Evolutionary conservation across 1,140 invertebrate species (phyloP).

Genomic region (Heliconius melpomene): DNA sequence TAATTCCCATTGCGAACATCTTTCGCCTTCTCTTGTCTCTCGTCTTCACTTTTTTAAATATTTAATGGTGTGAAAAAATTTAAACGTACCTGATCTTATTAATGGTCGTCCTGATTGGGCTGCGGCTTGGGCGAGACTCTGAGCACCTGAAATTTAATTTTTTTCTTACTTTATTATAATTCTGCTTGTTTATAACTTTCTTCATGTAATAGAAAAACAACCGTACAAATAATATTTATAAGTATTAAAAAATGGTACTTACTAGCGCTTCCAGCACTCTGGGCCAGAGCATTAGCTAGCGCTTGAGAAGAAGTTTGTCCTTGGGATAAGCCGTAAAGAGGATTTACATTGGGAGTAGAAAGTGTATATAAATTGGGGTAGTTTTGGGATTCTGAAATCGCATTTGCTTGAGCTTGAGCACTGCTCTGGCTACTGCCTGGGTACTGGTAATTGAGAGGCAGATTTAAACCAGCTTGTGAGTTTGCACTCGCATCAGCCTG

Average conservation of each 20-base stretch:
- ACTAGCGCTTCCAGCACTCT: slow-evolving; percentile 29
- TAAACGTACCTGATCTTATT: slow-evolving; percentile 43
- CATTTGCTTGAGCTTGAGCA: slow-evolving; percentile 29
- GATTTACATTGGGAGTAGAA: slow-evolving; percentile 11
- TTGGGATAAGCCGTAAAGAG: slow-evolving; percentile 26
- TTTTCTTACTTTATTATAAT: not conserved
- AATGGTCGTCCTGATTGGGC: slow-evolving; percentile 35
- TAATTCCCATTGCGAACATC: slow-evolving; percentile 46
- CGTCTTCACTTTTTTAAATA: not conserved
- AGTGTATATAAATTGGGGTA: slow-evolving; percentile 35
- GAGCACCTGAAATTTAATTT: slow-evolving; percentile 34
- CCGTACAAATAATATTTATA: no score
- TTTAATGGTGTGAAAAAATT: not conserved
- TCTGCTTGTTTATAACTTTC: no score
- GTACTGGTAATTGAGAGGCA: not conserved
- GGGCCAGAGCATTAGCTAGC: slow-evolving; percentile 12
- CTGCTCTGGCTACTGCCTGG: slow-evolving; percentile 15
- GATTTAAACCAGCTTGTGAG: not conserved
- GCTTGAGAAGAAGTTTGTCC: not conserved
- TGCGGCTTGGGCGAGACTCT: slow-evolving; percentile 33
- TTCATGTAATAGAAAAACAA: no score
- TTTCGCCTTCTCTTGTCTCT: slow-evolving; percentile 20
- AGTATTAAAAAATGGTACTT: slow-evolving; percentile 16
- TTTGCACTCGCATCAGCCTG: slow-evolving; percentile 18
- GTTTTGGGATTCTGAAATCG: slow-evolving; percentile 32